Evolutionary conservation across 2,888 invertebrate genomes (phyloP).

Genomic region (Trissolcus brochymenae): DNA sequence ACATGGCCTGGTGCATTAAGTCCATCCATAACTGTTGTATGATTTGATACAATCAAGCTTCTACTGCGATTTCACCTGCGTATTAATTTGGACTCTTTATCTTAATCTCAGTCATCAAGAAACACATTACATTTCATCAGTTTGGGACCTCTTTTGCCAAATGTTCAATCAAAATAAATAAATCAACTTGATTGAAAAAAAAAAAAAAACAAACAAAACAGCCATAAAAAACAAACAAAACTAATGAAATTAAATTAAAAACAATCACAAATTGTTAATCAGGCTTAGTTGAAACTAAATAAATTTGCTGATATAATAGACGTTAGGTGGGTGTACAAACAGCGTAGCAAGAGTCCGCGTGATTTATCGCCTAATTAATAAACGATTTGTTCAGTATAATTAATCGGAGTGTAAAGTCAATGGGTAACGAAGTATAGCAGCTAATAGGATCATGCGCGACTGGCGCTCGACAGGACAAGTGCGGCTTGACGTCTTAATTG

Average conservation of each 20-base stretch:
- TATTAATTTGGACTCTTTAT: conserved; percentile 66
- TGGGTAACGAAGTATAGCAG: conserved; percentile 38
- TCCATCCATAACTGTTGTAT: neutral
- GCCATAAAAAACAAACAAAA: too few species aligned
- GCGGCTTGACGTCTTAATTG: conserved; percentile 55
- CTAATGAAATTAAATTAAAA: too few species aligned
- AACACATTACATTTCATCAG: conserved; percentile 64
- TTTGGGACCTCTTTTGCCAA: conserved; percentile 38
- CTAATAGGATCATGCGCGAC: conserved; percentile 35
- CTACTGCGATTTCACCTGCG: conserved; percentile 22
- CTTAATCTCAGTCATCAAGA: conserved; percentile 62
- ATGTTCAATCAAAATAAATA: neutral
- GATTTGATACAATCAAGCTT: conserved; percentile 7
- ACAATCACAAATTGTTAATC: too few species aligned
- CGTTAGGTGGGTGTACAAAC: too few species aligned
- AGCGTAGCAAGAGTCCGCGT: too few species aligned
- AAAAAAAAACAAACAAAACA: too few species aligned
- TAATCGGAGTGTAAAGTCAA: conserved; percentile 43
- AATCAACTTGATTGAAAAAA: too few species aligned
- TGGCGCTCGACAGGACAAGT: conserved; percentile 31
- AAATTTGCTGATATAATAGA: too few species aligned
- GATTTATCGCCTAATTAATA: conserved; percentile 9
- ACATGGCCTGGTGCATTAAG: too few species aligned
- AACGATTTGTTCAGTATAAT: conserved; percentile 48
- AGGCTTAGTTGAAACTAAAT: too few species aligned